Evolutionary conservation across 2,888 invertebrate species (phyloP), one percentile per base, ranked within the genome.

Genomic region (Ischnura elegans): DNA sequence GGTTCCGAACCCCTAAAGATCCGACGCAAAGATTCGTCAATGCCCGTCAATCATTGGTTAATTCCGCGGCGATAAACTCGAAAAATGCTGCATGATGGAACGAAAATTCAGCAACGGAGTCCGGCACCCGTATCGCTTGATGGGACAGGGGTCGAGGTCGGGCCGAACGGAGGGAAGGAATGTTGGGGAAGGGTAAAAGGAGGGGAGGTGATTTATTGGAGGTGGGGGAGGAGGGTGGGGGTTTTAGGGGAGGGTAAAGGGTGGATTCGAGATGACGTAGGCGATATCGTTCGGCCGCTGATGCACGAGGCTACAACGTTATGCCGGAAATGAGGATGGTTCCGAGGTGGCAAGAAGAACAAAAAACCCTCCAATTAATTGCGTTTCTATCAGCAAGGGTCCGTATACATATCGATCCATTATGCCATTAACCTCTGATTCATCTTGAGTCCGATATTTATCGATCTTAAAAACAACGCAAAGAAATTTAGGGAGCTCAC

Each of bases 31-130:
- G 10, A 36, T 36, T 16, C 21, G 13, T 10, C 76, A 36, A 29
- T 36, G 13, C 76, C 76, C 76, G 76, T 76, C 76, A 76, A 36
- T 76, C 76, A 76, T 76, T 16, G 6, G 76, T 76, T 76, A 76
- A 76, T 76, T 76, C 76, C 36, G 13, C 76, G 76, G 76, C 36
- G 76, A 76, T 76, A 76, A 76, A 76, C 76, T 76, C 36, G 36
- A 76, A 76, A 66, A 29, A 36, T 10, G 13, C 29, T 36, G 66
- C 29, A 29, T 76, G 29, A 36, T 29, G 4, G 36, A 16, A 76
- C 29, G 25, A 76, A 36, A 76, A 76, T 76, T 29, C 13, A 25
- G 76, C 29, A 10, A 0, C 25, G 6, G 16, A 36, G 29, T 36
- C 36, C 16, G 36, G 10, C 76, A 29, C 36, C 0, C 29, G 76